These are phyloP conservation scores for Turritopsis rubra DNA, from an alignment of 30 jellyfish, hydroid and myxozoan species.

Conservation along the genomic window DNA sequence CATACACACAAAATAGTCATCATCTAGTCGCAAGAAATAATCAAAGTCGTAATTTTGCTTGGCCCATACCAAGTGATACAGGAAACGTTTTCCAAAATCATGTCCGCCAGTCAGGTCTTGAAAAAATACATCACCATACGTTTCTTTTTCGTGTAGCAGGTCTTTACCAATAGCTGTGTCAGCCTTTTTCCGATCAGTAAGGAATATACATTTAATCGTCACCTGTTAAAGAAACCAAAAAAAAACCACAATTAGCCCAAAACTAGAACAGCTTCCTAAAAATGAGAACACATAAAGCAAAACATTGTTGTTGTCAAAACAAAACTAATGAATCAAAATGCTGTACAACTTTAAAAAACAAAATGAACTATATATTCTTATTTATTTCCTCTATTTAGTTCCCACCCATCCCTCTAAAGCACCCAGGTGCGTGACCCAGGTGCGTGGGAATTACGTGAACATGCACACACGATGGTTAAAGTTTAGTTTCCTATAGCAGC, in stretches of 20 bases:
- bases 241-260: background rate
- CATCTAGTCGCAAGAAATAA: conserved; percentile 44
- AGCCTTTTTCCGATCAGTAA: conserved; percentile 35
- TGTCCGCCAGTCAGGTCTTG: conserved; percentile 45
- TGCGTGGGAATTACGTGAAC: no score
- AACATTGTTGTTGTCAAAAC: background rate
- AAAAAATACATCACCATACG: conserved; percentile 25
- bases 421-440: no score
- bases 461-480: no score
- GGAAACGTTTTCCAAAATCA: conserved; percentile 43
- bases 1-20: conserved; percentile 38
- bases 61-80: conserved; percentile 49
- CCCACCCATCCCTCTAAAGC: no score
- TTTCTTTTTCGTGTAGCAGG: conserved; percentile 26
- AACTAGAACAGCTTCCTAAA: no score
- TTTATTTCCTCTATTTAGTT: no score
- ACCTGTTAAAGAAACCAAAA: no score
- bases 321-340: background rate
- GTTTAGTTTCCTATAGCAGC: no score
- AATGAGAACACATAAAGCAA: background rate
- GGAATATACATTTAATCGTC: conserved; percentile 31
- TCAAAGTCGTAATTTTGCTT: conserved; percentile 39
- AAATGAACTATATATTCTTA: background rate
- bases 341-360: no score
- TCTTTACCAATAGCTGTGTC: conserved; percentile 29